Base-by-base conservation (phyloP, 2,113 vertebrate species). In the Struthio camelus region DNA sequence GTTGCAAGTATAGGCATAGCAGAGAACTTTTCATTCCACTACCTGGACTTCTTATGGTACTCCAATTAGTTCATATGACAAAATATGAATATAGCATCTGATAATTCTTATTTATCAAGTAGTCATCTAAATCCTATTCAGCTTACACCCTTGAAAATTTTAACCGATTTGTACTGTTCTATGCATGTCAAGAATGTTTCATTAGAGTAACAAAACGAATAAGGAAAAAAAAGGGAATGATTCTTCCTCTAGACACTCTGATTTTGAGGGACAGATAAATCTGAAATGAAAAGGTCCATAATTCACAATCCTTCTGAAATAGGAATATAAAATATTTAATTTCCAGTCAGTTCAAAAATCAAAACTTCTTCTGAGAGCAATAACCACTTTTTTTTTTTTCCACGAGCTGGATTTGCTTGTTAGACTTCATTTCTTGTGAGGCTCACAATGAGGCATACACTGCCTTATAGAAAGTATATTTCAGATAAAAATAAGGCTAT, bases 401-500 rank as follows among this genome's bases (percentile, higher is more conserved):
- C 28, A 10, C 10, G 42, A 78, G 16, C 16, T 42, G 25, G 42
- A 59, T 65, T 67, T 80, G 40, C 36, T 59, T 62, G 28, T 17
- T 56, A 32, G 10, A 28, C 6, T 54, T 18, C 16, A 40, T 34
- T 36, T 58, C 10, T 27, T 75, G 14, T 82, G 30, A 85, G 18
- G 12, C 3, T 79, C 1, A 44, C 10, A 36, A 62, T 20, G 7
- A 70, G 61, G 5, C 46, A 71, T 32, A 42, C 7, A 66, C 24
- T 48, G 16, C 22, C 51, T 42, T 46, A 58, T 5, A 53, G 7
- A 2, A 10, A 16, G 66, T 13, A n/a, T 2, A 34, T 4, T 11
- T 64, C 5, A 27, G 5, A 6, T 3, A 48, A 23, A 85, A 19
- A 1, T 1, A n/a, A 67, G 4, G 6, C 3, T 40, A 4, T 58